A percentile compares a stretch with the other conserved stretches of the same genome.
phyloP scores from a whole-genome alignment of 2,113 vertebrate species.

The Pseudopipra pipra region DNA sequence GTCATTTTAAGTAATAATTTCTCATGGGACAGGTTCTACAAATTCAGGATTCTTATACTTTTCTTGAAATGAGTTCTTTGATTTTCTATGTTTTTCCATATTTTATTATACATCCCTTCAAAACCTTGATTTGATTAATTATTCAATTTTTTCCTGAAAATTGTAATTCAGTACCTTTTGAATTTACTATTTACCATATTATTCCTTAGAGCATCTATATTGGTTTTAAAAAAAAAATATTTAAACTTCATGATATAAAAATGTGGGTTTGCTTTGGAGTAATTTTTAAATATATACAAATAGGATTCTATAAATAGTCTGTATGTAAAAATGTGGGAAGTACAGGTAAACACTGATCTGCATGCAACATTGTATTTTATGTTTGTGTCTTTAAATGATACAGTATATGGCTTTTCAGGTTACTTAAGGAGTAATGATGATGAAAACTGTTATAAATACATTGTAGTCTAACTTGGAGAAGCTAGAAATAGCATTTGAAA shows the following conservation, averaged over 20 bases:
- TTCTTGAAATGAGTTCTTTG: not conserved
- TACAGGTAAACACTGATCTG: not conserved
- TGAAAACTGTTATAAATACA: conserved; percentile 61
- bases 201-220: not conserved
- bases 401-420: not conserved
- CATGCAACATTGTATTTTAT: not conserved
- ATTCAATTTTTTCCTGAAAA: not conserved
- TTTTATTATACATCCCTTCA: not conserved
- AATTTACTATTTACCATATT: not conserved
- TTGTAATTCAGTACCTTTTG: not conserved
- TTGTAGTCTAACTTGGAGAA: conserved; percentile 8
- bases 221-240: not conserved
- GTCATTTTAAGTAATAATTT: not conserved
- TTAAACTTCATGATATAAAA: not conserved
- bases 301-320: not conserved
- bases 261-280: not conserved
- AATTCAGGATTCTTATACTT: not conserved
- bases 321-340: not conserved
- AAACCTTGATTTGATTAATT: not conserved
- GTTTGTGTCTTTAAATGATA: conserved; percentile 45
- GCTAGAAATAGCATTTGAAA: conserved; percentile 39
- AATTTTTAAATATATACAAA: not conserved
- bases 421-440: conserved; percentile 37
- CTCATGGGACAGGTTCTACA: not conserved
- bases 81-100: not conserved